Conservation (phyloP, 2,113 vertebrate genomes). For the Pteruthius melanotis region DNA sequence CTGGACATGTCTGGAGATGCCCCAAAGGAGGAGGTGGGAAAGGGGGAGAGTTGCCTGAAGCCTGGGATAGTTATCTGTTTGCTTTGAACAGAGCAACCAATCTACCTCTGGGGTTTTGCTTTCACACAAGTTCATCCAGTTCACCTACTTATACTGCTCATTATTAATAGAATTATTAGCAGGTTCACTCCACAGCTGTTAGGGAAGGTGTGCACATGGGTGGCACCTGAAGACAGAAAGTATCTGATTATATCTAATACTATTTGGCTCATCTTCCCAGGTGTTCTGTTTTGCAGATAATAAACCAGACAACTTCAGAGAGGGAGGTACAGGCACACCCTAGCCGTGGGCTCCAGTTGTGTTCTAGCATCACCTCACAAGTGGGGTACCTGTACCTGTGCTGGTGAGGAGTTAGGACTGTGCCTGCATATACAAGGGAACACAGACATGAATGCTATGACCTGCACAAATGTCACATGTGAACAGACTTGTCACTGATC, state of each 20-base stretch:
- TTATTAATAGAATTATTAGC: slow-evolving; percentile 64
- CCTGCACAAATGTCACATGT: not conserved
- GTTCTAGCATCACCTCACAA: not conserved
- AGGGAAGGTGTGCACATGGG: slow-evolving; percentile 61
- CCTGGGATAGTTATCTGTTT: slow-evolving; percentile 58
- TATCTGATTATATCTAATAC: slow-evolving; percentile 53
- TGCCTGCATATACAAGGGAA: not conserved
- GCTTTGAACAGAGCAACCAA: slow-evolving; percentile 53
- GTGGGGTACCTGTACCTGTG: not conserved
- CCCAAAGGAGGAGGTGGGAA: slow-evolving; percentile 43
- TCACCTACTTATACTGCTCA: slow-evolving; percentile 43
- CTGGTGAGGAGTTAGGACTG: not conserved
- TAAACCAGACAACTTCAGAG: slow-evolving; percentile 14
- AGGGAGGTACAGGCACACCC: slow-evolving; percentile 48
- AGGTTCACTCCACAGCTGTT: slow-evolving; percentile 62
- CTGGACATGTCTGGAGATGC: slow-evolving; percentile 55
- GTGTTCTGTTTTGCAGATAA: slow-evolving; percentile 46
- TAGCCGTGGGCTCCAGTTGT: slow-evolving; percentile 6
- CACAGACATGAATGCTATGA: not conserved
- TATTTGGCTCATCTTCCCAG: slow-evolving; percentile 49
- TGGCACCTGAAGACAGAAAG: slow-evolving; percentile 66
- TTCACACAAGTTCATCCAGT: slow-evolving; percentile 65
- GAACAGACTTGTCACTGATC: not conserved
- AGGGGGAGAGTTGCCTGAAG: slow-evolving; percentile 31
- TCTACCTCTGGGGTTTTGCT: slow-evolving; percentile 46